phyloP scores from a whole-genome alignment of 2,888 invertebrate genomes.

The Marronus borbonicus region DNA sequence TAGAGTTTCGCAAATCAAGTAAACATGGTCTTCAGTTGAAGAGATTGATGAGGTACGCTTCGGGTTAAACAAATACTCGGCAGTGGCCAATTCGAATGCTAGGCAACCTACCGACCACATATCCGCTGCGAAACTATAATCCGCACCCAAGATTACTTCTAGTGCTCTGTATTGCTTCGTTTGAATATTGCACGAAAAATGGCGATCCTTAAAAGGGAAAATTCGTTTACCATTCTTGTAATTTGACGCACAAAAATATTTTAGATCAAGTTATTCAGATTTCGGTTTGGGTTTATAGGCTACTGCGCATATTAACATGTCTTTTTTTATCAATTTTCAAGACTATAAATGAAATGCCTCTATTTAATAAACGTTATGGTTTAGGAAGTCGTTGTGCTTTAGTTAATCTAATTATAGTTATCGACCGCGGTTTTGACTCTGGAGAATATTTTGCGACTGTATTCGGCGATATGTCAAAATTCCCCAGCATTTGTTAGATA shows the following conservation, averaged over 20 bases:
- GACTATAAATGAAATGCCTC: too few relatives aligned
- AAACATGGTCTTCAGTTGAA: constrained; percentile 88
- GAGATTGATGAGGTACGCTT: constrained; percentile 80
- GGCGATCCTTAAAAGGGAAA: constrained; percentile 74
- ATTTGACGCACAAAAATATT: neutral
- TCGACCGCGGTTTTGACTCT: too few relatives aligned
- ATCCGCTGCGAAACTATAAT: constrained; percentile 86
- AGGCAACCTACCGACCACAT: constrained; percentile 91
- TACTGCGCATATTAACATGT: neutral
- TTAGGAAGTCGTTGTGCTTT: too few relatives aligned
- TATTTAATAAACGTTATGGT: too few relatives aligned
- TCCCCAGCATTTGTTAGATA: too few relatives aligned
- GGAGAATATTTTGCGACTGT: too few relatives aligned
- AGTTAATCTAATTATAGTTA: too few relatives aligned
- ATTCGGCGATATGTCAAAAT: too few relatives aligned
- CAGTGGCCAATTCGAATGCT: constrained; percentile 90
- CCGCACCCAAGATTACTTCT: constrained; percentile 85
- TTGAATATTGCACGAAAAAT: constrained; percentile 80
- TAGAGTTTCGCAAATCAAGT: constrained; percentile 87
- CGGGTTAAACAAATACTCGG: constrained; percentile 90
- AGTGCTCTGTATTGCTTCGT: constrained; percentile 87
- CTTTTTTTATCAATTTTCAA: too few relatives aligned
- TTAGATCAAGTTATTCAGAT: neutral
- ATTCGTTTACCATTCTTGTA: neutral
- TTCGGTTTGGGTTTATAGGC: neutral